A percentile compares a stretch with the other conserved stretches of the same genome.
Evolutionary conservation across 2,888 invertebrate genomes (phyloP).

Genomic region (Acleris emargana): DNA sequence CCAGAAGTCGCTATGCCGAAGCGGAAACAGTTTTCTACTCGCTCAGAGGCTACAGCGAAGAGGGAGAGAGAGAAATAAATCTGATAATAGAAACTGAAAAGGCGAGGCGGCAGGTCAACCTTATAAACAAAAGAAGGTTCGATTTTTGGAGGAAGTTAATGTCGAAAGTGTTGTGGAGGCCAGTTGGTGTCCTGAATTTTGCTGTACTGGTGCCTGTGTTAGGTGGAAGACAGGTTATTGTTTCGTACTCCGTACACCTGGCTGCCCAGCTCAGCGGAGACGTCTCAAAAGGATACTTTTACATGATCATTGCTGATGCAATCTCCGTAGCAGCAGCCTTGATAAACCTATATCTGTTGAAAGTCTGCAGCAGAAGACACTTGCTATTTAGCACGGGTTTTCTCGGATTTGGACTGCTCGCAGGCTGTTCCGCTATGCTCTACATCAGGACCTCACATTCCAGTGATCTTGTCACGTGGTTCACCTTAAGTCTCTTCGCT

Average conservation of each 20-base stretch:
- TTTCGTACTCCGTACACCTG: slow-evolving; percentile 30
- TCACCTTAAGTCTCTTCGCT: slow-evolving; percentile 4
- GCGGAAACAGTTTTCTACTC: slow-evolving; percentile 8
- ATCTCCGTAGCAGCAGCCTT: slow-evolving; percentile 9
- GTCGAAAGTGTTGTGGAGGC: slow-evolving; percentile 32
- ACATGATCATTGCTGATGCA: slow-evolving; percentile 12
- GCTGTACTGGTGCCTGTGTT: slow-evolving; percentile 13
- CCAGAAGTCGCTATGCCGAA: slow-evolving; percentile 10
- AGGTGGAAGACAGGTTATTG: slow-evolving; percentile 30
- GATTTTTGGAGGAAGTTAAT: slow-evolving; percentile 4
- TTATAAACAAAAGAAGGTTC: background rate
- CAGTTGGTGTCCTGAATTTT: slow-evolving; percentile 19
- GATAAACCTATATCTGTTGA: background rate
- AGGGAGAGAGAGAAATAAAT: slow-evolving; percentile 4
- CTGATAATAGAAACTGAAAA: slow-evolving; percentile 9
- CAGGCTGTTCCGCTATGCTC: background rate
- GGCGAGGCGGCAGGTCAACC: slow-evolving; percentile 15
- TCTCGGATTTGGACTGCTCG: background rate
- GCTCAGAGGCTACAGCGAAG: slow-evolving; percentile 6
- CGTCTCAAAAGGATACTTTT: slow-evolving; percentile 23
- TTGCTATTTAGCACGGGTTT: slow-evolving; percentile 11
- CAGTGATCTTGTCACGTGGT: slow-evolving; percentile 16
- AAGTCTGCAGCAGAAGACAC: slow-evolving; percentile 13
- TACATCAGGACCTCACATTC: slow-evolving; percentile 5
- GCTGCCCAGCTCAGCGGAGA: slow-evolving; percentile 24